Base-by-base conservation (phyloP, 2,113 vertebrate species). In the Plectropomus leopardus region DNA sequence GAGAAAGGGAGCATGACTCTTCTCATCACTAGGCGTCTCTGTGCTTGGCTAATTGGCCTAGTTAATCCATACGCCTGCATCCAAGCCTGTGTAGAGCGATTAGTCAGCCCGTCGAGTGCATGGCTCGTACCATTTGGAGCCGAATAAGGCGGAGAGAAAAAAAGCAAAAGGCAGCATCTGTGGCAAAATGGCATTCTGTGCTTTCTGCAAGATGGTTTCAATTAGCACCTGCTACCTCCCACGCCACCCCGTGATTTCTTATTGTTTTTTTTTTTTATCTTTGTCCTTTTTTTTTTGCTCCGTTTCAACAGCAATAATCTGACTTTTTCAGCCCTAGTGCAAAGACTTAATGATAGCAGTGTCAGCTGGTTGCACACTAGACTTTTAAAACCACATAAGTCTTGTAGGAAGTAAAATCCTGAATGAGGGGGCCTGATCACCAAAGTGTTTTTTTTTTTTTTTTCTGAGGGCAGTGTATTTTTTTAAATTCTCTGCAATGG, bases 11-110 rank as follows among this genome's bases (percentile, higher is more conserved):
- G 82, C 81, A 80, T 53, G 84, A 88, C 85, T 87, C 80, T 78
- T 86, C 74, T 91, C 88, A 70, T 85, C 88, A 72, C 80, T 83
- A 71, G 78, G 64, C 28, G 53, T 82, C 84, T 89, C 85, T 72
- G 88, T 36, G 72, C 82, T 85, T 70, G 48, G 55, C 85, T 94
- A 93, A 94, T 91, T 94, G 89, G 87, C 90, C 88, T 61, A 69
- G 79, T 86, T 90, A 85, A 93, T 87, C 84, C 85, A 85, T 65
- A 69, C 60, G 71, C 81, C 84, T 78, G 87, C 83, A 85, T 85
- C 76, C 78, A 42, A 72, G 86, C 64, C 84, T 59, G 54, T 70
- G 83, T 32, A 4, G 75, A 83, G 77, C 54, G 61, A 89, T 91
- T 89, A 90, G 82, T 90, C 91, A 88, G 86, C 84, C 86, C 86